Conservation (phyloP, 2,888 invertebrate species). For the Drosophila prolongata region DNA sequence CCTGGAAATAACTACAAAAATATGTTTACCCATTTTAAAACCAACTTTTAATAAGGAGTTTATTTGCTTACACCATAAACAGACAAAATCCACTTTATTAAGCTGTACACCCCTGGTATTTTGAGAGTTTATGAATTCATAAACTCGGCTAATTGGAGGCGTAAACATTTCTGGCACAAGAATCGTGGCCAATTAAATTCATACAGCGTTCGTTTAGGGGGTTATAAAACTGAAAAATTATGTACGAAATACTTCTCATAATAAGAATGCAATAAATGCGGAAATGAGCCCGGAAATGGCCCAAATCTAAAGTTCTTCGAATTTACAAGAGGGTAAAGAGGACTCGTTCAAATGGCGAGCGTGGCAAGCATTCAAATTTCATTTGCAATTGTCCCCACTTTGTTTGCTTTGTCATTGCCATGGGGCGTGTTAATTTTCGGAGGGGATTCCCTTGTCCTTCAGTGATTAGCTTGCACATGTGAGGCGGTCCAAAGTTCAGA, state of each 20-base stretch:
- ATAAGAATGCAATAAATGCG: constrained; percentile 48
- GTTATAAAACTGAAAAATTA: constrained; percentile 28
- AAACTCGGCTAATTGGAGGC: constrained; percentile 52
- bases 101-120: constrained; percentile 9
- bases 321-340: constrained; percentile 20
- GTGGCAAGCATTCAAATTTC: constrained; percentile 48
- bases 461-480: constrained; percentile 45
- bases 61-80: constrained; percentile 4
- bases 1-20: not conserved
- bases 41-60: constrained; percentile 17
- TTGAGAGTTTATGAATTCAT: constrained; percentile 30
- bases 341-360: constrained; percentile 20
- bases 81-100: not conserved
- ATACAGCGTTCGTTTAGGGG: not conserved
- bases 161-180: constrained; percentile 50
- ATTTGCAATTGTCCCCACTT: constrained; percentile 32
- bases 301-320: constrained; percentile 2
- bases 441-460: constrained; percentile 28
- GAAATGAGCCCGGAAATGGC: constrained; percentile 18
- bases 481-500: constrained; percentile 14
- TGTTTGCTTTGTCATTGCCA: constrained; percentile 22
- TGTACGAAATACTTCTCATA: constrained; percentile 7
- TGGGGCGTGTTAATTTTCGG: constrained; percentile 57
- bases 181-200: constrained; percentile 61
- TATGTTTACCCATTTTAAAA: not conserved